Evolutionary conservation across 2,797 vertebrate genomes (phyloP), one percentile per base, ranked within the genome.

Genomic region (Alcedo atthis): DNA sequence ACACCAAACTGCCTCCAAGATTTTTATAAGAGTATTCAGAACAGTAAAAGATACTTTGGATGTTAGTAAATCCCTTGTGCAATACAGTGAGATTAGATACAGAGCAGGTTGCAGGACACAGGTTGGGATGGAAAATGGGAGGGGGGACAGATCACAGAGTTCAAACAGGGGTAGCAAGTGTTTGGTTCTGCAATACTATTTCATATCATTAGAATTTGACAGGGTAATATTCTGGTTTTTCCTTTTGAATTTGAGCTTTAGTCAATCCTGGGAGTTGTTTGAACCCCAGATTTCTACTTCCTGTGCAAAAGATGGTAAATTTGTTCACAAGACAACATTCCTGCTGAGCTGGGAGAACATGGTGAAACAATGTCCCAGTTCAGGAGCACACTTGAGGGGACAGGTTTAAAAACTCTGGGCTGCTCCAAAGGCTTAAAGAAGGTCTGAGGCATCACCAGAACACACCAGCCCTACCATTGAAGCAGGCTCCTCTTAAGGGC

Each of bases 51-150:
- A 84, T 91, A 93, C 81, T 96, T 94, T 68, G 92, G 75, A 96
- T 96, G 94, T 96, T 96, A 97, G 92, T 91, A 95, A 97, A 97
- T 95, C 95, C 95, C 95, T 97, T 96, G 89, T 95, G 90, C 90
- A 97, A 96, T 95, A 86, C 18, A 76, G 25, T 80, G 66, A 95
- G 90, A 96, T 96, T 81, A 95, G 92, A 85, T 85, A 92, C 1
- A 4, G 59, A 83, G 30, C 28, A 81, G 26, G 84, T 85, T 6
- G 8, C 85, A 58, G 55, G 74, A 89, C 6, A 0, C 26, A 48
- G 69, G 18, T n/a, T 69, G 53, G 66, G 74, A 92, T 2, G 5
- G 22, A 90, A 53, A 88, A 81, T 1, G 1, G 14, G 15, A 40
- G 0, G 0, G 16, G 43, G 8, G 14, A 11, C 2, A 6, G 28